These are phyloP conservation scores for Tryphoninae sp. DNA, from an alignment of 2,888 invertebrate species.

Conservation along the genomic window DNA sequence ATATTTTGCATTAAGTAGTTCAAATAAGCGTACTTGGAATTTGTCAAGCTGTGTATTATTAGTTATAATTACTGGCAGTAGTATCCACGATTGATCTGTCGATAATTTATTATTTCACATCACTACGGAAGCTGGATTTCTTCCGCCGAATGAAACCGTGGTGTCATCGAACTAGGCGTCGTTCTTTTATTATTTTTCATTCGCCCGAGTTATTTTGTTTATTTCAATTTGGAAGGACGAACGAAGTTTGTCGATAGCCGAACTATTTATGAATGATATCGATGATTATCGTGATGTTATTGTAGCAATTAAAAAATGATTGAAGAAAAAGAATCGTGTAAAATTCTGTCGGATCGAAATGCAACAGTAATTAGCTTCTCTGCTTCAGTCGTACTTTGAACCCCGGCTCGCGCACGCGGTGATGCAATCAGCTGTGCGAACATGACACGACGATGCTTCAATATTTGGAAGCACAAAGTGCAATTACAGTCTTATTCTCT, in stretches of 20 bases:
- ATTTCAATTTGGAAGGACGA: constrained; percentile 22
- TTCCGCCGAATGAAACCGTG: neutral
- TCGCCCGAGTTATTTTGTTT: neutral
- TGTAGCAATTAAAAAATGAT: constrained; percentile 21
- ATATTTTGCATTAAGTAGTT: constrained; percentile 60
- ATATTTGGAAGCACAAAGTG: constrained; percentile 53
- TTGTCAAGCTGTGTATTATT: constrained; percentile 35
- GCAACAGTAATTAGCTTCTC: neutral
- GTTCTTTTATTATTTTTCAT: constrained; percentile 9
- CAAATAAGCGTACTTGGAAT: constrained; percentile 21
- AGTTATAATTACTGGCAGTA: constrained; percentile 5
- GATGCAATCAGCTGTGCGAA: constrained; percentile 57
- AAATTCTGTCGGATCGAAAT: neutral
- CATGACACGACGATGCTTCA: constrained; percentile 39
- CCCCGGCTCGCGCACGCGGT: constrained; percentile 49
- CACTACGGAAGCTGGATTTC: constrained; percentile 27
- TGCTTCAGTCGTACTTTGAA: constrained; percentile 54
- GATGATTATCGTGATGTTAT: neutral
- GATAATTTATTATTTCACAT: constrained; percentile 25
- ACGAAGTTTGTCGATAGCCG: neutral
- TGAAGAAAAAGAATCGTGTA: neutral
- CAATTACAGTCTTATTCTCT: neutral
- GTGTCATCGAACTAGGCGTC: constrained; percentile 2
- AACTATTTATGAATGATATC: neutral
- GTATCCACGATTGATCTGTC: constrained; percentile 32